A percentile compares a stretch with the other conserved stretches of the same genome.
Conservation (phyloP, 2,797 vertebrate genomes). For the Falco novaeseelandiae region DNA sequence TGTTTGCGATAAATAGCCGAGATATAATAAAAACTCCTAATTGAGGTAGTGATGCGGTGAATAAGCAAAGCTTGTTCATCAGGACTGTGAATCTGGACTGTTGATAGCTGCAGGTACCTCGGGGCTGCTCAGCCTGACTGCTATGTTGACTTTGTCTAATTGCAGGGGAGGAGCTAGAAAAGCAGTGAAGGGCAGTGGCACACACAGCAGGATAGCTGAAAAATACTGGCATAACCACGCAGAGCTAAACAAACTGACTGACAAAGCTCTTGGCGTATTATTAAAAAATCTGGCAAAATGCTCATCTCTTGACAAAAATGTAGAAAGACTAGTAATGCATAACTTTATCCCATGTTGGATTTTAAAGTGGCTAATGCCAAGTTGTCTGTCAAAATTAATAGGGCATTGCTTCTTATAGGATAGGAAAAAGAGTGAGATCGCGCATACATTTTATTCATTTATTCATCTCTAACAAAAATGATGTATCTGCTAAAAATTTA, state of each 20-base stretch:
- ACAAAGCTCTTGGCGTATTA: conserved; percentile 74
- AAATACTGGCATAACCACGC: conserved; percentile 72
- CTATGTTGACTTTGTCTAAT: conserved; percentile 99
- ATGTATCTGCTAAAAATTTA: conserved; percentile 78
- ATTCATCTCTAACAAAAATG: conserved; percentile 75
- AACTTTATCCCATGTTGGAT: conserved; percentile 79
- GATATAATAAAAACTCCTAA: conserved; percentile 72
- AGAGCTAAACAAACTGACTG: conserved; percentile 75
- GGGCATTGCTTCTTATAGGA: conserved; percentile 75
- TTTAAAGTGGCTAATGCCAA: conserved; percentile 80
- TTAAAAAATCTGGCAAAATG: conserved; percentile 78
- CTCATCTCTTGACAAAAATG: conserved; percentile 78
- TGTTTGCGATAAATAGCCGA: conserved; percentile 73
- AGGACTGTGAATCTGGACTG: conserved; percentile 65
- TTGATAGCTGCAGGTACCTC: conserved; percentile 84
- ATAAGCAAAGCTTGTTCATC: conserved; percentile 69
- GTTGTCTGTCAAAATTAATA: conserved; percentile 85
- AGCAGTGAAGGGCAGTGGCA: conserved; percentile 73
- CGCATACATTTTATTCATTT: conserved; percentile 76
- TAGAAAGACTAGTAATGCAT: conserved; percentile 76
- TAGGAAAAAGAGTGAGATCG: not conserved
- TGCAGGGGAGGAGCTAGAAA: conserved; percentile 91
- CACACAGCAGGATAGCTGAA: conserved; percentile 76
- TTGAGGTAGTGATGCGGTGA: conserved; percentile 70
- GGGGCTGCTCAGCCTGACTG: conserved; percentile 78